A percentile compares a stretch with the other conserved stretches of the same genome.
Evolutionary conservation across 2,113 vertebrate genomes (phyloP).

Genomic region (Neodon shergylaensis): DNA sequence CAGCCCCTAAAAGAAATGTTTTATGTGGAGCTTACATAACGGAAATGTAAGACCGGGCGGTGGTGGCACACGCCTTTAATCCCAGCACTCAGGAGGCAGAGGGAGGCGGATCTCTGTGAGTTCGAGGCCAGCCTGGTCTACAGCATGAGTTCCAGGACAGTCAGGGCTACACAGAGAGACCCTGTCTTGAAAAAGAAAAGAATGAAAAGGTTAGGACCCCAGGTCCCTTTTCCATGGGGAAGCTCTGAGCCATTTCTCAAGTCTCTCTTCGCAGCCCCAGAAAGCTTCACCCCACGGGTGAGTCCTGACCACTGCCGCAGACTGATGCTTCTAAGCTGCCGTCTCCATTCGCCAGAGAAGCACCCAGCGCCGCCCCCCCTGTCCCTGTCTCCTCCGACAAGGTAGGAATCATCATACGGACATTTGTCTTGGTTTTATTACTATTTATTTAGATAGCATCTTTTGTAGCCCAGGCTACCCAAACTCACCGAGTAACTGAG

Average conservation of each 20-base stretch:
- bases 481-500: not conserved
- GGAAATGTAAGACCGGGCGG: not conserved
- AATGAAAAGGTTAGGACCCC: not conserved
- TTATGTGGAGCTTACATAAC: not conserved
- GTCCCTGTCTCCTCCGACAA: slow-evolving; percentile 4
- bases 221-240: not conserved
- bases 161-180: not conserved
- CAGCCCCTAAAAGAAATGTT: not conserved
- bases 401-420: not conserved
- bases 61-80: not conserved
- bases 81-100: not conserved
- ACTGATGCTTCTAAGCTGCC: not conserved
- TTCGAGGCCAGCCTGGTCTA: not conserved
- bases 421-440: not conserved
- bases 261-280: not conserved
- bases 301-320: not conserved
- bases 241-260: not conserved
- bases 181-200: not conserved
- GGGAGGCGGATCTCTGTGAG: not conserved
- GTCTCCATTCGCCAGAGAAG: not conserved
- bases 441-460: not conserved
- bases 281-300: not conserved
- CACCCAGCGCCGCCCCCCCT: not conserved
- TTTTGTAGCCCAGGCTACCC: not conserved
- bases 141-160: not conserved